These are phyloP conservation scores for Mobula birostris DNA, from an alignment of 2,113 vertebrate species.

Conservation along the genomic window DNA sequence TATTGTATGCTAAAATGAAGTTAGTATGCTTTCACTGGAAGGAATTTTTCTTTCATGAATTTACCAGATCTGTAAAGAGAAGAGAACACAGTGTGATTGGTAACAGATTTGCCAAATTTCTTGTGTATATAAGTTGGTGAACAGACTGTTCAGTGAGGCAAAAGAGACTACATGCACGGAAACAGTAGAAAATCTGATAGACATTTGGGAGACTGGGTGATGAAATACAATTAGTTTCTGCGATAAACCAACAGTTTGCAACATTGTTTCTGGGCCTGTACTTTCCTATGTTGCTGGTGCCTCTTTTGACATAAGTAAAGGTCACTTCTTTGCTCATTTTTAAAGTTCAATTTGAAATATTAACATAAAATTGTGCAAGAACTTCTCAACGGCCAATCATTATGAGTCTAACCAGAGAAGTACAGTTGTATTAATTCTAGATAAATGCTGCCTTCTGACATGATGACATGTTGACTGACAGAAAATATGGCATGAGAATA, in stretches of 20 bases:
- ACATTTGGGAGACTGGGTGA: background rate
- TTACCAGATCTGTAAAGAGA: background rate
- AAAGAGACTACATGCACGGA: background rate
- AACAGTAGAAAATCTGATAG: background rate
- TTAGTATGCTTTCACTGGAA: background rate
- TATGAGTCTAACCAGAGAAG: background rate
- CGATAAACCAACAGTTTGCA: background rate
- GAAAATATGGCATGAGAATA: background rate
- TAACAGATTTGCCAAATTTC: too few relatives aligned
- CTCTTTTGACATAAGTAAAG: background rate
- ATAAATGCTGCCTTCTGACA: conserved; percentile 12
- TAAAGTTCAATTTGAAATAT: conserved; percentile 15
- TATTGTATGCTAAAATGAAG: background rate
- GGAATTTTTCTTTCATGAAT: background rate
- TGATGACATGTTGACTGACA: conserved; percentile 20
- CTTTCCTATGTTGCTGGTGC: background rate
- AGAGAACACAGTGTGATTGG: background rate
- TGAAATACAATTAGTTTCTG: background rate
- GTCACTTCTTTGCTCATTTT: background rate
- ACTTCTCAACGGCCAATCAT: background rate
- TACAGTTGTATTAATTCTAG: background rate
- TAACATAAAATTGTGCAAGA: conserved; percentile 4
- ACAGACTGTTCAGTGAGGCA: background rate
- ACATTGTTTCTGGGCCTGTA: background rate
- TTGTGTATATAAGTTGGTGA: background rate